A percentile compares a stretch with the other conserved stretches of the same genome.
Conservation (phyloP, 2,888 invertebrate species). For the Aphrophora alni region DNA sequence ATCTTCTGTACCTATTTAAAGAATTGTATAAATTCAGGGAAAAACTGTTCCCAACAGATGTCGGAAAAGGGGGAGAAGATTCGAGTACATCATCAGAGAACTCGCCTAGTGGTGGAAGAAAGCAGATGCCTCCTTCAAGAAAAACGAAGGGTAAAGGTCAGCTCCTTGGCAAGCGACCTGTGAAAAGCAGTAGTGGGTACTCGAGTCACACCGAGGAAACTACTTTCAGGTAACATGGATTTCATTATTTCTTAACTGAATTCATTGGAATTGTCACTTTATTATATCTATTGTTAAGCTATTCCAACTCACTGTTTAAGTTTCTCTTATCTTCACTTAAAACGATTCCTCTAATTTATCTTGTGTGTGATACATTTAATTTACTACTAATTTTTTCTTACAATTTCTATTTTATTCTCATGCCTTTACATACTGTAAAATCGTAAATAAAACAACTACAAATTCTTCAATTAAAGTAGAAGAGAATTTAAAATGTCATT, state of each 20-base stretch:
- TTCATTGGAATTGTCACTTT: neutral
- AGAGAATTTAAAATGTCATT: too few species aligned
- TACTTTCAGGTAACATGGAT: slow-evolving; percentile 70
- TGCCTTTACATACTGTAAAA: too few species aligned
- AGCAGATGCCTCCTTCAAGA: slow-evolving; percentile 70
- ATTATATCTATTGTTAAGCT: neutral
- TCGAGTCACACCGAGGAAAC: slow-evolving; percentile 86
- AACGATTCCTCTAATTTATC: neutral
- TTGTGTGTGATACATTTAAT: too few species aligned
- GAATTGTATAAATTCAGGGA: too few species aligned
- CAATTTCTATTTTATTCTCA: too few species aligned
- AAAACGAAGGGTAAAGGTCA: slow-evolving; percentile 66
- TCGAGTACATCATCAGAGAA: slow-evolving; percentile 81
- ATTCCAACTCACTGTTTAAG: neutral
- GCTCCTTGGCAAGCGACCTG: slow-evolving; percentile 69
- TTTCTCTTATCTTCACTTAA: neutral
- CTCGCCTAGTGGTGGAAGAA: slow-evolving; percentile 65
- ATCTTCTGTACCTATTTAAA: too few species aligned
- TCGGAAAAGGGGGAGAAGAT: slow-evolving; percentile 67
- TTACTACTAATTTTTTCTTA: too few species aligned
- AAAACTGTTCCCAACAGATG: slow-evolving; percentile 58
- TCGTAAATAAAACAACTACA: too few species aligned
- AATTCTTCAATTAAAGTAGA: too few species aligned
- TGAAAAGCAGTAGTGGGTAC: slow-evolving; percentile 80
- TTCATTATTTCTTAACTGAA: slow-evolving; percentile 24